Percentiles rank a stretch among this genome's conserved stretches.
Conservation (phyloP, 2,797 vertebrate genomes). For the Serranus cabrilla region DNA sequence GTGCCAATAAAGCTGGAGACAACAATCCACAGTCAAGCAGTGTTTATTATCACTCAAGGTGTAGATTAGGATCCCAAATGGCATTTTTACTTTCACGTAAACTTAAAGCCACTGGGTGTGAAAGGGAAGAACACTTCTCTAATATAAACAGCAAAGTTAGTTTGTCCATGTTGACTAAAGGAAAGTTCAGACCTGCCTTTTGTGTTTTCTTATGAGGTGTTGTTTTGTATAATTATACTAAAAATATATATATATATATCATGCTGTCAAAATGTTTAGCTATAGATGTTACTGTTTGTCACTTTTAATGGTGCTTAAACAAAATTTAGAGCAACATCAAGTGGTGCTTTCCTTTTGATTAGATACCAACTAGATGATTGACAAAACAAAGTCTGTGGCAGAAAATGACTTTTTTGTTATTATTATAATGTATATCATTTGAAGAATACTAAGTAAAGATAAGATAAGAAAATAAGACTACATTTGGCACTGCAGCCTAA, state of each 20-base stretch:
- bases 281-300: background rate
- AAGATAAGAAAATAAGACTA: background rate
- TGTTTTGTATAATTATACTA: background rate
- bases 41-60: slow-evolving; percentile 42
- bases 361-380: background rate
- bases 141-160: slow-evolving; percentile 53
- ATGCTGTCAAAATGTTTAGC: background rate
- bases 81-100: slow-evolving; percentile 19
- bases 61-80: slow-evolving; percentile 42
- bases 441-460: background rate
- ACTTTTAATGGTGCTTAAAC: background rate
- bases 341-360: background rate
- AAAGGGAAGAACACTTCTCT: slow-evolving; percentile 20
- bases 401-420: background rate
- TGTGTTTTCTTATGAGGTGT: background rate
- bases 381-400: background rate
- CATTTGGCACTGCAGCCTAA: background rate
- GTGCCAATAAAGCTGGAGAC: slow-evolving; percentile 22
- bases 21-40: background rate
- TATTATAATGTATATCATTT: background rate
- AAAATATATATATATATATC: too few species aligned
- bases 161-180: slow-evolving; percentile 62
- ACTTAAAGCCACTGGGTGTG: slow-evolving; percentile 15
- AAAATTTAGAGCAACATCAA: background rate
- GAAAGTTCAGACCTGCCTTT: slow-evolving; percentile 30